Evolutionary conservation across 2,113 vertebrate genomes (phyloP).

Genomic region (Cavia aperea): DNA sequence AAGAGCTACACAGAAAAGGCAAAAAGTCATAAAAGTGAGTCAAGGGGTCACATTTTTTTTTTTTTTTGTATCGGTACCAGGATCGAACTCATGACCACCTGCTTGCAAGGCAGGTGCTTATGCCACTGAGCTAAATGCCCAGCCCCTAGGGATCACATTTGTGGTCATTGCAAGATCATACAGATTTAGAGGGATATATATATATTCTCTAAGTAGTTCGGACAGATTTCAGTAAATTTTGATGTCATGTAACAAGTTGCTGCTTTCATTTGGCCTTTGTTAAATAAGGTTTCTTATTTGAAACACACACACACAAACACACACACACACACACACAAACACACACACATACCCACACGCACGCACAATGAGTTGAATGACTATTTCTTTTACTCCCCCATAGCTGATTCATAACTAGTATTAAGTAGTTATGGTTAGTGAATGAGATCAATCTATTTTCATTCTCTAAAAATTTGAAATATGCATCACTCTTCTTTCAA

Average conservation of each 20-base stretch:
- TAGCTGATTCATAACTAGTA: not conserved
- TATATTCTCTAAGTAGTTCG: not conserved
- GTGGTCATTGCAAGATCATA: constrained; percentile 43
- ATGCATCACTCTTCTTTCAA: not conserved
- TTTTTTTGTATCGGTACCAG: no score
- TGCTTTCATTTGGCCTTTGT: not conserved
- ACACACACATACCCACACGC: not conserved
- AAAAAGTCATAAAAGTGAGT: constrained; percentile 16
- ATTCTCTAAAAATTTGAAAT: not conserved
- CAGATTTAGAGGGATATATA: constrained; percentile 36
- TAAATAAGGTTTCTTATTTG: not conserved
- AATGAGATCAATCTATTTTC: not conserved
- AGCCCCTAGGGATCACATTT: constrained; percentile 38
- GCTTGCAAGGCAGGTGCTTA: no score
- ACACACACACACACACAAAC: not conserved
- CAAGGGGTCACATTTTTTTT: constrained; percentile 39
- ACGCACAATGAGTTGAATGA: not conserved
- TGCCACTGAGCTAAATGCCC: no score
- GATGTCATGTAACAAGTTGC: not conserved
- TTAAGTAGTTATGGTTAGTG: not conserved
- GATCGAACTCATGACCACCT: no score
- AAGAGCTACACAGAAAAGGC: not conserved
- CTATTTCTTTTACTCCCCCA: not conserved
- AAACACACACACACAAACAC: not conserved
- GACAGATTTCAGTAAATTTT: not conserved